Evolutionary conservation across 2,113 vertebrate genomes (phyloP).

Genomic region (Phyllostomus discolor): DNA sequence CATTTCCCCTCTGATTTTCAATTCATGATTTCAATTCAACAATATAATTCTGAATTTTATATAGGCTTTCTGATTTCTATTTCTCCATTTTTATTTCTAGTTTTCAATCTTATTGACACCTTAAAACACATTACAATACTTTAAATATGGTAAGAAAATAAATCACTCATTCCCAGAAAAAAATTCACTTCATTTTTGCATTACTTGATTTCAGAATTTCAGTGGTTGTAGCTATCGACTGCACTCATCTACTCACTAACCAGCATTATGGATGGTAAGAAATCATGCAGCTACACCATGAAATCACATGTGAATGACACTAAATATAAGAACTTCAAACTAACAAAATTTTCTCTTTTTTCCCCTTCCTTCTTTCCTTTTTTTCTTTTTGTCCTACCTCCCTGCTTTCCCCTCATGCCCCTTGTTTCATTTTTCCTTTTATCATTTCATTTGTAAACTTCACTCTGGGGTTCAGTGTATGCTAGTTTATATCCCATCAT

Average conservation of each 20-base stretch:
- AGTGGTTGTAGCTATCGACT: background rate
- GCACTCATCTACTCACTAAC: background rate
- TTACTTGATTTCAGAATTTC: background rate
- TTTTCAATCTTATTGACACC: background rate
- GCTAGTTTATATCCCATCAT: background rate
- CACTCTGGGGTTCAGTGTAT: background rate
- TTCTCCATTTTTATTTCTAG: background rate
- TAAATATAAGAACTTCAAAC: background rate
- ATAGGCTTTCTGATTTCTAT: background rate
- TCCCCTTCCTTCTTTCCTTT: background rate
- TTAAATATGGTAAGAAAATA: slow-evolving; percentile 11
- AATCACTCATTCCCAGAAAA: background rate
- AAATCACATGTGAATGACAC: background rate
- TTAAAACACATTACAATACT: background rate
- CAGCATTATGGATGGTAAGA: background rate
- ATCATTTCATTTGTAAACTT: background rate
- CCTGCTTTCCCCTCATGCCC: background rate
- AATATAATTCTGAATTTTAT: background rate
- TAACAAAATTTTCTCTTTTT: background rate
- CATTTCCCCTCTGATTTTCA: background rate
- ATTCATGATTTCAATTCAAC: background rate
- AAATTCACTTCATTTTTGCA: background rate
- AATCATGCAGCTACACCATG: background rate
- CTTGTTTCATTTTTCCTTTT: background rate
- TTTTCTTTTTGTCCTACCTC: background rate